Conservation (phyloP, 1,140 invertebrate species). For the Latrodectus geometricus region DNA sequence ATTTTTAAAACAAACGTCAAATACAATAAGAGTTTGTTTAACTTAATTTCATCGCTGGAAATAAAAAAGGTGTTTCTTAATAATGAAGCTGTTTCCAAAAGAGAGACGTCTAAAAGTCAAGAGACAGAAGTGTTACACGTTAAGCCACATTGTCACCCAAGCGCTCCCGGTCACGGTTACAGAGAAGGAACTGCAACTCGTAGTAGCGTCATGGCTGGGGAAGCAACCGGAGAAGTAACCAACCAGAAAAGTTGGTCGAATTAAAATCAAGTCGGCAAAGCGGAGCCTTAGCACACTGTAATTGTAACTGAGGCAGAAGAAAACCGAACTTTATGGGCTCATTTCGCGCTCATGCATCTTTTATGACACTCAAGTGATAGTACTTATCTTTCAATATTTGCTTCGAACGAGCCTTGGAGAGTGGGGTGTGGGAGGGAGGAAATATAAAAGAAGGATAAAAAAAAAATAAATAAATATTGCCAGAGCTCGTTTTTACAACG, state of each 20-base stretch:
- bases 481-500: slow-evolving; percentile 32
- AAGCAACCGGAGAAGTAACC: background rate
- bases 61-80: background rate
- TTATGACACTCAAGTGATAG: slow-evolving; percentile 49
- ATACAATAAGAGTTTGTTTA: background rate
- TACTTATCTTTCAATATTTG: slow-evolving; percentile 58
- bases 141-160: background rate
- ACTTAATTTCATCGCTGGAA: background rate
- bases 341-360: slow-evolving; percentile 53
- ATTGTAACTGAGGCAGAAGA: slow-evolving; percentile 47
- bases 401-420: background rate
- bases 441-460: background rate
- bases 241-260: slow-evolving; percentile 45
- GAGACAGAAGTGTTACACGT: background rate
- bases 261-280: slow-evolving; percentile 42
- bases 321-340: slow-evolving; percentile 44
- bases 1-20: too few species aligned
- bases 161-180: background rate
- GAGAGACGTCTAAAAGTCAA: background rate
- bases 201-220: background rate
- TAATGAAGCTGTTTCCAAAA: background rate
- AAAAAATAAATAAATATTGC: slow-evolving; percentile 22
- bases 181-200: background rate
- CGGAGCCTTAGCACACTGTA: slow-evolving; percentile 7
- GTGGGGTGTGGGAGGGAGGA: background rate